phyloP scores from a whole-genome alignment of 2,888 invertebrate genomes.

The Drosophila merina region DNA sequence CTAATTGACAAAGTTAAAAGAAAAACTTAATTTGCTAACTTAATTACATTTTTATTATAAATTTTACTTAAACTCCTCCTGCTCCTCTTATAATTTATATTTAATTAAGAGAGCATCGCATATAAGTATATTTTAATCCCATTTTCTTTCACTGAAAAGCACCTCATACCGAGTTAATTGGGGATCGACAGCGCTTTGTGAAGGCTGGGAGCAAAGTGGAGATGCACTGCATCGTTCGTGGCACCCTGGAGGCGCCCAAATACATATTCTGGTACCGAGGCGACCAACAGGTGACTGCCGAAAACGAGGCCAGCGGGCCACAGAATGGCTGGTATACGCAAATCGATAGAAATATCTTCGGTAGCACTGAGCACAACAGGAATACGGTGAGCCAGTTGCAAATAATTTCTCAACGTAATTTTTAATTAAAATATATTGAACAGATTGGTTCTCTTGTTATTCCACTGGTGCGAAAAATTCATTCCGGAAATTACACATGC shows the following conservation, averaged over 20 bases:
- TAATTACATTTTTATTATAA: not conserved
- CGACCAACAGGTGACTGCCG: conserved; percentile 80
- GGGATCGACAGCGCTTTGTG: conserved; percentile 94
- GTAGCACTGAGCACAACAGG: conserved; percentile 79
- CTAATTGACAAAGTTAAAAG: conserved; percentile 9
- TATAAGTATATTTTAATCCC: not conserved
- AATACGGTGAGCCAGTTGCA: conserved; percentile 79
- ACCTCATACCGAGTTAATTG: conserved; percentile 94
- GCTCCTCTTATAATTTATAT: not conserved
- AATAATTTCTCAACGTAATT: not conserved
- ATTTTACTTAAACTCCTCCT: too few species aligned
- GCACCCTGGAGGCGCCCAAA: conserved; percentile 94
- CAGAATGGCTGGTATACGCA: conserved; percentile 81
- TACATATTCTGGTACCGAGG: conserved; percentile 96
- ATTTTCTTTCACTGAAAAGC: conserved; percentile 85
- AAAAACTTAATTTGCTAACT: not conserved
- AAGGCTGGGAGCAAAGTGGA: conserved; percentile 95
- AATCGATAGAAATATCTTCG: conserved; percentile 82
- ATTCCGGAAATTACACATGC: conserved; percentile 94
- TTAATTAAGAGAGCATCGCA: not conserved
- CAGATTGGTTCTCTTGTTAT: conserved; percentile 83
- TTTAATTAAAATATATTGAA: not conserved
- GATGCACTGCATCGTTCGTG: conserved; percentile 94
- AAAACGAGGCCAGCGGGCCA: conserved; percentile 68
- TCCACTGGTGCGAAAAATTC: conserved; percentile 82